These are phyloP conservation scores for Chionodraco myersi DNA, from an alignment of 2,113 vertebrate species.

Conservation along the genomic window DNA sequence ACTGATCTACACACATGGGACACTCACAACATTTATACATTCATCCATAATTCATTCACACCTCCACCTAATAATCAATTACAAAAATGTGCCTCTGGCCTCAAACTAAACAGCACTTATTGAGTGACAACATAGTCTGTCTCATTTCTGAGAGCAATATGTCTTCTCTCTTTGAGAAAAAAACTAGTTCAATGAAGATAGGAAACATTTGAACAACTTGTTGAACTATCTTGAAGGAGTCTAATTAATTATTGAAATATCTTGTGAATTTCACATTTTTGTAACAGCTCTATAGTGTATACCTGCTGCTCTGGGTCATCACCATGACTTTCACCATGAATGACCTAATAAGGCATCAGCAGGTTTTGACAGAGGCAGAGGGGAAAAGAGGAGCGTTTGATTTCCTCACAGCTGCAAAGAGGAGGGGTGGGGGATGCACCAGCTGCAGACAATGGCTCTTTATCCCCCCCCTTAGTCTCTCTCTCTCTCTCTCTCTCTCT, in stretches of 20 bases:
- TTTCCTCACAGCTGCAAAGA: constrained; percentile 88
- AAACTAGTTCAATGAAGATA: background rate
- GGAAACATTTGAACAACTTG: background rate
- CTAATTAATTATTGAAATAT: too few species aligned
- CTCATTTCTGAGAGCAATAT: constrained; percentile 1
- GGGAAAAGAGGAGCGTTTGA: constrained; percentile 85
- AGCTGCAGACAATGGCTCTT: constrained; percentile 89
- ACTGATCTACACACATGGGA: constrained; percentile 10
- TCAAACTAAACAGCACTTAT: background rate
- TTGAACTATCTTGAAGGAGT: background rate
- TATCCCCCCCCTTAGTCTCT: constrained; percentile 64
- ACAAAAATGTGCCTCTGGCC: constrained; percentile 18
- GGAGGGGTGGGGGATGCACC: constrained; percentile 84
- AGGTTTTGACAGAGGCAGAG: constrained; percentile 74
- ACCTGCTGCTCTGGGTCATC: constrained; percentile 54
- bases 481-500: too few species aligned
- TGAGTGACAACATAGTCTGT: background rate
- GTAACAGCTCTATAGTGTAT: constrained; percentile 22
- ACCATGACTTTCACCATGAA: constrained; percentile 50
- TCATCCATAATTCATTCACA: constrained; percentile 10
- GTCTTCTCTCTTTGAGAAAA: too few species aligned
- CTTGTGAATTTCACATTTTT: background rate
- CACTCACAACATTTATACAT: background rate
- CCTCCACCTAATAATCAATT: constrained; percentile 22
- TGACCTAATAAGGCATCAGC: constrained; percentile 79